Evolutionary conservation across 2,888 invertebrate genomes (phyloP).

Genomic region (Agrilus cyanescens): DNA sequence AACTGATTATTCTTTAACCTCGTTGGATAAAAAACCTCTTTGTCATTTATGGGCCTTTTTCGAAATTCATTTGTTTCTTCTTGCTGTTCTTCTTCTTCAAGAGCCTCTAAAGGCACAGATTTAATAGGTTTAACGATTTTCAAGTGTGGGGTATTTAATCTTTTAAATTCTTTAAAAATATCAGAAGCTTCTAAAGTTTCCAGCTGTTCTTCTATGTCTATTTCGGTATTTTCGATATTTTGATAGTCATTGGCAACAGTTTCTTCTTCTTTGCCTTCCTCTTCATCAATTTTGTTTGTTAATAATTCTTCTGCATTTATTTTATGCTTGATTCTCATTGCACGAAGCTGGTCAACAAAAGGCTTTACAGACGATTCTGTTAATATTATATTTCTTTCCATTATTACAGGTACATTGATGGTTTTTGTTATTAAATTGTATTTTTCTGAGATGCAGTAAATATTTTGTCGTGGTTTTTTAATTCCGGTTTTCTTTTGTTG

Average conservation of each 20-base stretch:
- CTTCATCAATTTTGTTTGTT: not conserved
- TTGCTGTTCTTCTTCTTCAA: too few species aligned
- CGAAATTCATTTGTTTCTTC: not conserved
- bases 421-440: conserved; percentile 5
- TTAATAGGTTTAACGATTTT: not conserved
- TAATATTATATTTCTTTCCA: conserved; percentile 7
- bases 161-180: too few species aligned
- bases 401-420: conserved; percentile 8
- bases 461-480: conserved; percentile 4
- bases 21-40: not conserved
- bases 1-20: not conserved
- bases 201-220: not conserved
- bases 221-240: not conserved
- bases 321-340: not conserved
- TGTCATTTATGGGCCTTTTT: not conserved
- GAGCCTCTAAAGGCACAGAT: not conserved
- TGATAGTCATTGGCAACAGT: not conserved
- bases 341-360: conserved; percentile 5
- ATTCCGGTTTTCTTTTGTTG: not conserved
- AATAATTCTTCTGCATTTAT: not conserved
- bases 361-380: conserved; percentile 7
- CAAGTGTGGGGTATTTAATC: not conserved
- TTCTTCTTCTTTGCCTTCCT: not conserved
- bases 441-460: conserved; percentile 9
- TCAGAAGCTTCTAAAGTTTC: not conserved